These are phyloP conservation scores for Neosalanx taihuensis DNA, from an alignment of 2,797 vertebrate species.

Conservation along the genomic window DNA sequence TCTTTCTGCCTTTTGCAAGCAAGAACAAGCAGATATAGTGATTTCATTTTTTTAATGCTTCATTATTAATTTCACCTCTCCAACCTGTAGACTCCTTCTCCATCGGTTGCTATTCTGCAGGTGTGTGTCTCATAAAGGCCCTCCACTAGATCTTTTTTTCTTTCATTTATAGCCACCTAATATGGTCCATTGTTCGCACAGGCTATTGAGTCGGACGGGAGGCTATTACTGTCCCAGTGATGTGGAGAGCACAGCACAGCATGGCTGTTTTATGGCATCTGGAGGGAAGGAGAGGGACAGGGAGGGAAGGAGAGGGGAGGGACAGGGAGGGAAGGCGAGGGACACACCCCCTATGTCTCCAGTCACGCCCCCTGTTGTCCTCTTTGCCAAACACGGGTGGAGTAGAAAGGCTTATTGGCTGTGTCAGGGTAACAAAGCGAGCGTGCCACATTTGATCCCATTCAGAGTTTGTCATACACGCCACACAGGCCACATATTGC, in stretches of 20 bases:
- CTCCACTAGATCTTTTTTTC: conserved; percentile 52
- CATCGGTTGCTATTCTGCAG: conserved; percentile 33
- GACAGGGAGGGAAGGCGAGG: not conserved
- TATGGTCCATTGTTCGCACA: conserved; percentile 62
- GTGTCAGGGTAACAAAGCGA: conserved; percentile 41
- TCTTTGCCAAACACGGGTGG: conserved; percentile 1
- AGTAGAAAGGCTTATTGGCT: conserved; percentile 28
- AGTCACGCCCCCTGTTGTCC: conserved; percentile 36
- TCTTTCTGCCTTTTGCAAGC: conserved; percentile 28
- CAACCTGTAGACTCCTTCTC: conserved; percentile 1
- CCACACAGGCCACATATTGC: conserved; percentile 38
- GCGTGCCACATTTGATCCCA: conserved; percentile 32
- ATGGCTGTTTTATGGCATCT: conserved; percentile 49
- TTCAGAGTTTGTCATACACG: not conserved
- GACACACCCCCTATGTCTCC: conserved; percentile 22
- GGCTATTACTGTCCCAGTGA: conserved; percentile 59
- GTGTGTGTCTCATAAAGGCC: conserved; percentile 37
- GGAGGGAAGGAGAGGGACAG: not conserved
- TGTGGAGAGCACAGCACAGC: conserved; percentile 44
- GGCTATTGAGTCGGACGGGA: conserved; percentile 52
- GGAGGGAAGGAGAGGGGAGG: not conserved
- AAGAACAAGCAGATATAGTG: conserved; percentile 38
- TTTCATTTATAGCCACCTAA: conserved; percentile 61
- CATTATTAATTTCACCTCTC: conserved; percentile 45
- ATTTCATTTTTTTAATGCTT: conserved; percentile 42